Evolutionary conservation across 2,113 vertebrate genomes (phyloP), one percentile per base, ranked within the genome.

Genomic region (Sprattus sprattus): DNA sequence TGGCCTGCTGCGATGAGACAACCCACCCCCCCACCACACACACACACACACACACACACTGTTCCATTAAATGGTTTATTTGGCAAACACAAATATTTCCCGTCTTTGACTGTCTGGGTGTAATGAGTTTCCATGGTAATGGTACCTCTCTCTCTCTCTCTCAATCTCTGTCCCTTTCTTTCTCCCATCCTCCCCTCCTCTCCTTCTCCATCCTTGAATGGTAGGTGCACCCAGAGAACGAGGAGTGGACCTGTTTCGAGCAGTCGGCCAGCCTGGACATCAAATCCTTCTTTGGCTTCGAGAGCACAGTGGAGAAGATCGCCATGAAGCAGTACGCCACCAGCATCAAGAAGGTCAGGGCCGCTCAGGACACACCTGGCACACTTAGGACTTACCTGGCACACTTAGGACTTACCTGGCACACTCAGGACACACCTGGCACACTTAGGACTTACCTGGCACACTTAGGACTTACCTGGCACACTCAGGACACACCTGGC

Each of bases 281-380:
- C 92, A 99, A 99, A 89, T 99, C 98, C 22, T 99, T 99, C 93
- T 99, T 99, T 44, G 98, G 98, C 86, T 99, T 99, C 87, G 98
- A 99, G 95, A 99, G 97, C 94, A 99, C 97, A 3, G 98, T 99
- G 91, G 98, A 99, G 91, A 99, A 99, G 92, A 97, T 99, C 52
- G 97, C 98, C 10, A 99, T 99, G 98, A 99, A 99, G 89, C 98
- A 99, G 32, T 99, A 99, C n/a, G 97, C 97, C 91, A 97, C 96
- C 95, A 99, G 97, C 92, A 99, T 99, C 94, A 98, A 99, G 91
- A 99, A 99, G 95, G 98, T 97, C 84, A 81, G 92, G 89, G 71
- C 16, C 50, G 11, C 15, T 52, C 50, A 16, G 6, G 47, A 49
- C 47, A 11, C 47, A 11, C 10, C 47, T 11, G 13, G 13, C 50